Conservation (phyloP, 2,888 invertebrate species). For the Buathra laborator region DNA sequence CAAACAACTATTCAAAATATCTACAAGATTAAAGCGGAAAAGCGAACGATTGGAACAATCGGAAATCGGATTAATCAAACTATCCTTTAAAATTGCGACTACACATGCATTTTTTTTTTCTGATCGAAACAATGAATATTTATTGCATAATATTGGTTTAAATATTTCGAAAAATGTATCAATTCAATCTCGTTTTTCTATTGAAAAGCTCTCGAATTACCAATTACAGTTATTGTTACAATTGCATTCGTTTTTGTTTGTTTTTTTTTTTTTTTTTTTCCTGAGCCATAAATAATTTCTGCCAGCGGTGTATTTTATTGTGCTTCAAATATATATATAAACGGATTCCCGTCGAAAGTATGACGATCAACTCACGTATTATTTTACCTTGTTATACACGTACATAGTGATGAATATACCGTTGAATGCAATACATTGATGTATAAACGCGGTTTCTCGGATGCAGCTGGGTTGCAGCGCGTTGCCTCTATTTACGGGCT, state of each 20-base stretch:
- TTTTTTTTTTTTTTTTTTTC: background rate
- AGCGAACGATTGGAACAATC: background rate
- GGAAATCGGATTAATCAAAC: background rate
- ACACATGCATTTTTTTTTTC: no score
- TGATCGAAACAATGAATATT: no score
- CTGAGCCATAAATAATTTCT: background rate
- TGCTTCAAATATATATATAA: background rate
- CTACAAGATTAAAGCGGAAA: background rate
- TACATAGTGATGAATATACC: background rate
- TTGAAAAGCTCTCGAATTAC: background rate
- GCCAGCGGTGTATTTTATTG: background rate
- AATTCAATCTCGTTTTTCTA: no score
- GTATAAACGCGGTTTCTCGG: background rate
- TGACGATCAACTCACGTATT: constrained; percentile 33
- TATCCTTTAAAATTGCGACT: background rate
- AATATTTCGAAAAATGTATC: no score
- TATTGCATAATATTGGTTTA: no score
- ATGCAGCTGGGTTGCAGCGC: constrained; percentile 12
- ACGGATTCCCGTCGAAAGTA: constrained; percentile 27
- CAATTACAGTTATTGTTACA: background rate
- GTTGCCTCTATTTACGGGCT: constrained; percentile 51
- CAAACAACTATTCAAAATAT: background rate
- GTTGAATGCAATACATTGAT: background rate
- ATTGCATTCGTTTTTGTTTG: background rate
- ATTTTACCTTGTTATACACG: constrained; percentile 25